phyloP scores from a whole-genome alignment of 2,888 invertebrate species.

The Aphidoletes aphidimyza region DNA sequence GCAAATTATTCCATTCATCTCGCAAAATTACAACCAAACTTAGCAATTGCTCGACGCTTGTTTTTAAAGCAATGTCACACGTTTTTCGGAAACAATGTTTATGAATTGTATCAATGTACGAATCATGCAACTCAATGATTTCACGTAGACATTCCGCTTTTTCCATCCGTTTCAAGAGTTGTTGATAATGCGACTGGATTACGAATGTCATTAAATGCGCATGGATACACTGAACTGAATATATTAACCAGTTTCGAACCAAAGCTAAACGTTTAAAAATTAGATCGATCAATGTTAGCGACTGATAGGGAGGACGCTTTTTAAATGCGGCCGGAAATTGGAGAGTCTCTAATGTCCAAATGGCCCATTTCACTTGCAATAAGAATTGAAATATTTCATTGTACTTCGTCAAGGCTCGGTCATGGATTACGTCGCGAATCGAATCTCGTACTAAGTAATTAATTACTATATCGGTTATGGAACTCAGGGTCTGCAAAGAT shows the following conservation, averaged over 20 bases:
- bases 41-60: slow-evolving; percentile 62
- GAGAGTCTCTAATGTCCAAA: slow-evolving; percentile 68
- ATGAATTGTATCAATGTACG: slow-evolving; percentile 62
- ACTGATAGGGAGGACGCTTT: slow-evolving; percentile 60
- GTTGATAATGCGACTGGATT: slow-evolving; percentile 64
- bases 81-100: slow-evolving; percentile 61
- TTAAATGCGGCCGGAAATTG: slow-evolving; percentile 63
- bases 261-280: slow-evolving; percentile 68
- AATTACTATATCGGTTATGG: slow-evolving; percentile 62
- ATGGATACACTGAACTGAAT: slow-evolving; percentile 69
- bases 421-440: slow-evolving; percentile 62
- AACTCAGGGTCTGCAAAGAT: slow-evolving; percentile 63
- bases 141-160: slow-evolving; percentile 62
- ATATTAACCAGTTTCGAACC: slow-evolving; percentile 69
- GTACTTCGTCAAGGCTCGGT: slow-evolving; percentile 61
- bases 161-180: slow-evolving; percentile 62
- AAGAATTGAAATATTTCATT: slow-evolving; percentile 68
- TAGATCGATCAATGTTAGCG: slow-evolving; percentile 62
- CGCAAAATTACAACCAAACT: slow-evolving; percentile 63
- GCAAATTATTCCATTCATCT: slow-evolving; percentile 62
- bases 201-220: slow-evolving; percentile 68
- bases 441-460: slow-evolving; percentile 61
- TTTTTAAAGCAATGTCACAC: not conserved
- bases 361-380: slow-evolving; percentile 70
- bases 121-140: slow-evolving; percentile 63